Conservation (phyloP, 2,888 invertebrate species). For the Pheosia gnoma region DNA sequence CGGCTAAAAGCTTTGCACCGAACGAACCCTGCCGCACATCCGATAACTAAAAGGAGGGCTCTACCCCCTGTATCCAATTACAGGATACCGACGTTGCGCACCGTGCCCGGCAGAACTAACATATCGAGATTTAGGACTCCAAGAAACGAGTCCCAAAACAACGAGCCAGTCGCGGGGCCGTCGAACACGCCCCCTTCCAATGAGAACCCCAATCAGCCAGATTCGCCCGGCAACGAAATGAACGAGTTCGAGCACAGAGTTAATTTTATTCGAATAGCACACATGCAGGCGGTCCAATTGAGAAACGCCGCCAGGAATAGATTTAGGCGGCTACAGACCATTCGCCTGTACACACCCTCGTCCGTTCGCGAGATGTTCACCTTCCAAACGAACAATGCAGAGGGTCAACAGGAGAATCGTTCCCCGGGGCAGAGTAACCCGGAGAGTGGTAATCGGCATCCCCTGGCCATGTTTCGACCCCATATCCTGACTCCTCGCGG, state of each 20-base stretch:
- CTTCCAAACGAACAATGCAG: constrained; percentile 51
- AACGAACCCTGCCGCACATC: constrained; percentile 71
- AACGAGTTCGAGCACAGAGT: constrained; percentile 68
- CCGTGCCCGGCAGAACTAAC: constrained; percentile 50
- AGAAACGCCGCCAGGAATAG: constrained; percentile 71
- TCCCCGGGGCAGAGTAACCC: constrained; percentile 41
- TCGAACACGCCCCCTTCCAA: constrained; percentile 46
- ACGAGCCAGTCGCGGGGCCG: constrained; percentile 67
- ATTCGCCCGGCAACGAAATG: constrained; percentile 52
- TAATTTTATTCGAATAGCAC: constrained; percentile 72
- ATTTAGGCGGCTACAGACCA: constrained; percentile 71
- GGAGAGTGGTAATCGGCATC: constrained; percentile 44
- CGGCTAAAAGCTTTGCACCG: constrained; percentile 72
- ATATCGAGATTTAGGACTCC: constrained; percentile 35
- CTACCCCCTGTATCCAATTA: constrained; percentile 66
- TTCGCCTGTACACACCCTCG: constrained; percentile 73
- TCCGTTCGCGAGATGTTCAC: constrained; percentile 75
- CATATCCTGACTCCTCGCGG: constrained; percentile 45
- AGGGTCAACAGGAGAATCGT: constrained; percentile 49
- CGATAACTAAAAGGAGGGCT: constrained; percentile 60
- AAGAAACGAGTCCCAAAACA: constrained; percentile 40
- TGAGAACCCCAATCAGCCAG: constrained; percentile 38
- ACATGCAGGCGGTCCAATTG: constrained; percentile 69
- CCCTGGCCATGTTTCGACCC: constrained; percentile 54
- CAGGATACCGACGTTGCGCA: constrained; percentile 69